Evolutionary conservation across 2,888 invertebrate species (phyloP).

Genomic region (Protophormia terraenovae): DNA sequence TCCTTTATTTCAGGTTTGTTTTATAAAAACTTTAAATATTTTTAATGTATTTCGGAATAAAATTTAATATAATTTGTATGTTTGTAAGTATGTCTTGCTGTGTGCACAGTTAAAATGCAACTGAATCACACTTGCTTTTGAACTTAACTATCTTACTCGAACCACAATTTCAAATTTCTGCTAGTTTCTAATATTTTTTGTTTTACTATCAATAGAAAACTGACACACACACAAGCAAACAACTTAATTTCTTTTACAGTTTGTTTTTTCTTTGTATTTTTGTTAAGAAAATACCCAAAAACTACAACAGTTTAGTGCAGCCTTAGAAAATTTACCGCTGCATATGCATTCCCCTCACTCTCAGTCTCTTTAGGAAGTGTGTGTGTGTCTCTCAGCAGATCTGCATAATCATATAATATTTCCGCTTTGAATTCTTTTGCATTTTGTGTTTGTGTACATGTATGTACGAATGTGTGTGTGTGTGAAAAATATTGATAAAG

Average conservation of each 20-base stretch:
- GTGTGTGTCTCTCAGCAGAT: constrained; percentile 22
- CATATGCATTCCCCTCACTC: constrained; percentile 53
- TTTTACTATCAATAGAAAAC: constrained; percentile 59
- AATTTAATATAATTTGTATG: constrained; percentile 13
- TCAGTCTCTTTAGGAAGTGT: no score
- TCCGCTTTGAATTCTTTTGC: constrained; percentile 53
- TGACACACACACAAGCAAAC: constrained; percentile 30
- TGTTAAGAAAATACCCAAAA: constrained; percentile 40
- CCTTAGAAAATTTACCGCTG: constrained; percentile 16
- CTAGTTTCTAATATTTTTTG: constrained; percentile 48
- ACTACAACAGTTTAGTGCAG: constrained; percentile 24
- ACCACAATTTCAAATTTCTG: constrained; percentile 58
- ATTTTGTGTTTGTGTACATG: constrained; percentile 5
- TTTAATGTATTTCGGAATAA: constrained; percentile 7
- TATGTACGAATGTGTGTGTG: background rate
- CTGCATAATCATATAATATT: constrained; percentile 48
- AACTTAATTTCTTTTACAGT: constrained; percentile 18
- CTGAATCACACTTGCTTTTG: constrained; percentile 71
- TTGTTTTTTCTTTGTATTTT: constrained; percentile 28
- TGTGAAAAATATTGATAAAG: constrained; percentile 5
- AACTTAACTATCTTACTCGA: constrained; percentile 54
- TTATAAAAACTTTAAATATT: background rate
- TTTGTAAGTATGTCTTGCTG: constrained; percentile 69
- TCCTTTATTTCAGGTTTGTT: background rate
- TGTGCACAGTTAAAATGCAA: constrained; percentile 75